Conservation (phyloP, 2,797 vertebrate species). For the Anguilla megastoma region DNA sequence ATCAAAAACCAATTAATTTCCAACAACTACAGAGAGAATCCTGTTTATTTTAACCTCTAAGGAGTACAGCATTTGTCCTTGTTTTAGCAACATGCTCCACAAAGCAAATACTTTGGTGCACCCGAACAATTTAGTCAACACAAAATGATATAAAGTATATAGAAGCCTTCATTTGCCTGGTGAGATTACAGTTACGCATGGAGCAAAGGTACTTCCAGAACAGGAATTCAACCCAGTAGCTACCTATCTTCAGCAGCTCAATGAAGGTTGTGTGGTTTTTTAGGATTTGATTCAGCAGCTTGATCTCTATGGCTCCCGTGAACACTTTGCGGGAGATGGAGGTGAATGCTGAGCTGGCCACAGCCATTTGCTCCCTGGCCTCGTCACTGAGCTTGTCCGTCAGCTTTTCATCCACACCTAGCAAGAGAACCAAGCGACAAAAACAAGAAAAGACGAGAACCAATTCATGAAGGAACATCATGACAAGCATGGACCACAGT, state of each 20-base stretch:
- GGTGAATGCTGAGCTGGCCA: slow-evolving; percentile 69
- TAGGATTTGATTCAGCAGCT: slow-evolving; percentile 49
- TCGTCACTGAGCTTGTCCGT: slow-evolving; percentile 69
- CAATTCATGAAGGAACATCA: not conserved
- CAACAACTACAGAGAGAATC: not conserved
- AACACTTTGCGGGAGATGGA: slow-evolving; percentile 54
- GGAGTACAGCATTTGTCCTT: not conserved
- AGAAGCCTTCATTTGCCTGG: not conserved
- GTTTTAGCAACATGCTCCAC: not conserved
- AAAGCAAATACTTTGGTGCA: not conserved
- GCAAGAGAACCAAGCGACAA: not conserved
- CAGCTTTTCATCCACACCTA: slow-evolving; percentile 71
- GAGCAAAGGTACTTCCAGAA: not conserved
- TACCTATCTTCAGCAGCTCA: slow-evolving; percentile 77
- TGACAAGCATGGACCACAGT: not conserved
- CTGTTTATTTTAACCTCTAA: not conserved
- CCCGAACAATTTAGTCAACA: not conserved
- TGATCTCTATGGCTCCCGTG: slow-evolving; percentile 64
- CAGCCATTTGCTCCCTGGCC: slow-evolving; percentile 66
- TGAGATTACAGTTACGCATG: not conserved
- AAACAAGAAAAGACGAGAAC: not conserved
- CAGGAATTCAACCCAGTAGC: slow-evolving; percentile 30
- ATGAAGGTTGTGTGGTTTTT: slow-evolving; percentile 59
- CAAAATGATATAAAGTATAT: no score
- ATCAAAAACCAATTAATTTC: no score